Base-by-base conservation (phyloP, 2,888 invertebrate genomes). In the Cylindroiulus punctatus region DNA sequence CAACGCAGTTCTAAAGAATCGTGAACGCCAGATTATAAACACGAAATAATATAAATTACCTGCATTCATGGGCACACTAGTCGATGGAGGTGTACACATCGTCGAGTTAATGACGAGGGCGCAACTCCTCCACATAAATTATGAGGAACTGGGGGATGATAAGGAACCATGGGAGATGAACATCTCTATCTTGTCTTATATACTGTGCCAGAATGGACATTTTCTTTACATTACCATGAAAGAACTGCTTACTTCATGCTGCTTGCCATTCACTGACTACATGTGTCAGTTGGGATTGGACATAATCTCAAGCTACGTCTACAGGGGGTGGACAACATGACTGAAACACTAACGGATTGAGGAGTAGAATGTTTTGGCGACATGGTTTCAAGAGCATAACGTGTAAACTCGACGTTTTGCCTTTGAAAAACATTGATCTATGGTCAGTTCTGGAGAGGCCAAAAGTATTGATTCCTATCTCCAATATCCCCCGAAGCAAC, bases 1-100 rank as follows among this genome's bases (percentile, higher is more conserved):
- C 65, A 65, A 65, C 65, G 26, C 8, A 2, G 8, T 65, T 65
- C 65, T 65, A 65, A 65, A 65, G 65, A 65, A 65, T 65, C 65
- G 65, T 65, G 65, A 65, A 65, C 65, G 65, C 26, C 10, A 26
- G 65, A 65, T 65, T 65, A 65, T 65, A 65, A 65, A 57, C 26
- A 65, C 65, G 65, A 65, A 65, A 65, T 65, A 65, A 65, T 65
- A 65, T 65, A 65, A 26, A 65, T 65, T 65, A 65, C 65, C 65
- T 65, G 65, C 65, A 65, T 65, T 65, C 65, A 65, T 65, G 65
- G 26, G 26, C 14, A 65, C n/a, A 26, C 26, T 10, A 65, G 12
- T n/a, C 65, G n/a, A 65, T 65, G 65, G 26, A 65, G 65, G 22
- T 65, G 65, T 26, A 26, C 26, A 22, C 65, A n/a, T n/a, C 65